phyloP scores from a whole-genome alignment of 2,888 invertebrate genomes.

The Alentia gelatinosa region DNA sequence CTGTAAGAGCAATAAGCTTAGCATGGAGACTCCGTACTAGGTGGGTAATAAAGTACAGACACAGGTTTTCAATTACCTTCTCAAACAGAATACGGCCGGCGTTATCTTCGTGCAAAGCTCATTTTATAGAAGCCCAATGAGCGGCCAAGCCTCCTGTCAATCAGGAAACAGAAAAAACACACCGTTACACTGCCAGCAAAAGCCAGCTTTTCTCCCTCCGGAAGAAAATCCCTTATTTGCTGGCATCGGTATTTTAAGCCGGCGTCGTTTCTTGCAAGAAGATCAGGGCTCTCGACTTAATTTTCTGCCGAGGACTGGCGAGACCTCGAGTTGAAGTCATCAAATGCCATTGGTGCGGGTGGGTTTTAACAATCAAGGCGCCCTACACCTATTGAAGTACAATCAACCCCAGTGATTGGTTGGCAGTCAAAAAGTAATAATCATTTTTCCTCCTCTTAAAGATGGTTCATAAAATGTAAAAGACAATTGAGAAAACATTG shows the following conservation, averaged over 20 bases:
- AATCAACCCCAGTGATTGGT: not conserved
- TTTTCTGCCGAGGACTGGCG: not conserved
- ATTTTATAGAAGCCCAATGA: not conserved
- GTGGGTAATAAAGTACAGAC: not conserved
- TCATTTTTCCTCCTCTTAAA: not conserved
- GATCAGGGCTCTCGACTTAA: not conserved
- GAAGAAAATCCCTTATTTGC: constrained; percentile 14
- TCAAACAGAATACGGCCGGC: not conserved
- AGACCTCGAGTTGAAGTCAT: not conserved
- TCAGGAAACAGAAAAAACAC: not conserved
- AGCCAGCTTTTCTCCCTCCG: not conserved
- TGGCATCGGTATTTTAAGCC: not conserved
- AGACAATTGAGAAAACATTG: not conserved
- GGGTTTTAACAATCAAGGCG: not conserved
- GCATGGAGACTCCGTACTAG: too few species aligned
- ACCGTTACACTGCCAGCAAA: not conserved
- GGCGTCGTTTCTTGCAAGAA: not conserved
- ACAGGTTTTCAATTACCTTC: not conserved
- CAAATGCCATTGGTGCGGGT: not conserved
- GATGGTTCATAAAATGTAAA: not conserved
- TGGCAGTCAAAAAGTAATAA: not conserved
- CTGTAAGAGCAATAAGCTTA: too few species aligned
- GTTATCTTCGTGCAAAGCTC: not conserved
- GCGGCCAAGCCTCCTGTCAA: not conserved
- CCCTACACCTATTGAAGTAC: not conserved